Percentiles rank a stretch among this genome's conserved stretches.
phyloP scores from a whole-genome alignment of 2,888 invertebrate species.

The Cryptops parisi region DNA sequence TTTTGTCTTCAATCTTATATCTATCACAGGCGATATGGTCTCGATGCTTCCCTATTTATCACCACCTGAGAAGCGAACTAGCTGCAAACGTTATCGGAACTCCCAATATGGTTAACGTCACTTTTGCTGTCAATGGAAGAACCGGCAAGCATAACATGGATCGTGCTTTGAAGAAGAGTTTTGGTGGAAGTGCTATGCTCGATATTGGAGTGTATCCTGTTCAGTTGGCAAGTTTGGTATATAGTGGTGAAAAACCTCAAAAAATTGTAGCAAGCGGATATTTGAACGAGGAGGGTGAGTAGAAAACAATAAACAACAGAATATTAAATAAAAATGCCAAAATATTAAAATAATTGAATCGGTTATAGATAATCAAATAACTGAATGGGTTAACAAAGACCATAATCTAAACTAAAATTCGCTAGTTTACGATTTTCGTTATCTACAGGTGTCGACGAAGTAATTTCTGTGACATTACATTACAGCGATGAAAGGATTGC shows the following conservation, averaged over 20 bases:
- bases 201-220: slow-evolving; percentile 64
- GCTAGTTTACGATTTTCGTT: too few species aligned
- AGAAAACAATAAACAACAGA: too few species aligned
- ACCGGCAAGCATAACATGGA: too few species aligned
- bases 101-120: slow-evolving; percentile 42
- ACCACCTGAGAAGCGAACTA: slow-evolving; percentile 50
- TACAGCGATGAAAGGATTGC: not conserved
- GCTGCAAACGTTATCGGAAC: slow-evolving; percentile 52
- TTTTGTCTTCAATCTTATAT: too few species aligned
- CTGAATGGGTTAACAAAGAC: too few species aligned
- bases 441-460: not conserved
- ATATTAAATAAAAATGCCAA: too few species aligned
- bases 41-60: slow-evolving; percentile 63
- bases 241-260: slow-evolving; percentile 48
- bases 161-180: slow-evolving; percentile 47
- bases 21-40: slow-evolving; percentile 60
- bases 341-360: too few species aligned
- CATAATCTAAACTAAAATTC: too few species aligned
- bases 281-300: not conserved
- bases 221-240: slow-evolving; percentile 55
- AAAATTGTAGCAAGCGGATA: slow-evolving; percentile 49
- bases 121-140: slow-evolving; percentile 20
- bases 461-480: not conserved
- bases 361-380: too few species aligned
- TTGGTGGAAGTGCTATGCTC: slow-evolving; percentile 60